Conservation (phyloP, 1,140 invertebrate genomes). For the Brachionus plicatilis region DNA sequence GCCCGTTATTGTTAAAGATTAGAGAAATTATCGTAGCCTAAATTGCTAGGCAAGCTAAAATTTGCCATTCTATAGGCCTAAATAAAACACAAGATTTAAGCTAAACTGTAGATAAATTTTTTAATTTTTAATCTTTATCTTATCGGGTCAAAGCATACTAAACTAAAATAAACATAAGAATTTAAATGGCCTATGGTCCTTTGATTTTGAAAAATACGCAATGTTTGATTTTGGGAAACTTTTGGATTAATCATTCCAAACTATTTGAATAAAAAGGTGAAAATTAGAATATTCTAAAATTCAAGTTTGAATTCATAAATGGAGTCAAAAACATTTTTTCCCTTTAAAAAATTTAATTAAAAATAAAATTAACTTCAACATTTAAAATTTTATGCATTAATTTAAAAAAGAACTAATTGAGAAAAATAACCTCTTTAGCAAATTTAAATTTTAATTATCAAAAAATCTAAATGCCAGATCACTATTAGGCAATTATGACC, state of each 20-base stretch:
- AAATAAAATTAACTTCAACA: not conserved
- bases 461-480: not conserved
- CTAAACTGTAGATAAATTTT: not conserved
- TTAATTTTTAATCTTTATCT: not conserved
- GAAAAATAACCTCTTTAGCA: not conserved
- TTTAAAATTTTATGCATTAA: not conserved
- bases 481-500: not conserved
- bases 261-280: not conserved
- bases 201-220: not conserved
- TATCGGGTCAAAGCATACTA: not conserved
- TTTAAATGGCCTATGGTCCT: not conserved
- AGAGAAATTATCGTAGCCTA: not conserved
- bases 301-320: not conserved
- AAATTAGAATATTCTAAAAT: not conserved
- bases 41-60: not conserved
- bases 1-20: not conserved
- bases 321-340: not conserved
- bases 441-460: not conserved
- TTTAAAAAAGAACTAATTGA: not conserved
- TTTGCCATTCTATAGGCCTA: not conserved
- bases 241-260: not conserved
- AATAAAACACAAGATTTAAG: not conserved
- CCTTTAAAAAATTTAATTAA: not conserved
- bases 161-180: not conserved
- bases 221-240: not conserved